Percentiles rank a stretch among this genome's conserved stretches.
Conservation (phyloP, 2,797 vertebrate genomes). For the Oryzias dopingdopingensis region DNA sequence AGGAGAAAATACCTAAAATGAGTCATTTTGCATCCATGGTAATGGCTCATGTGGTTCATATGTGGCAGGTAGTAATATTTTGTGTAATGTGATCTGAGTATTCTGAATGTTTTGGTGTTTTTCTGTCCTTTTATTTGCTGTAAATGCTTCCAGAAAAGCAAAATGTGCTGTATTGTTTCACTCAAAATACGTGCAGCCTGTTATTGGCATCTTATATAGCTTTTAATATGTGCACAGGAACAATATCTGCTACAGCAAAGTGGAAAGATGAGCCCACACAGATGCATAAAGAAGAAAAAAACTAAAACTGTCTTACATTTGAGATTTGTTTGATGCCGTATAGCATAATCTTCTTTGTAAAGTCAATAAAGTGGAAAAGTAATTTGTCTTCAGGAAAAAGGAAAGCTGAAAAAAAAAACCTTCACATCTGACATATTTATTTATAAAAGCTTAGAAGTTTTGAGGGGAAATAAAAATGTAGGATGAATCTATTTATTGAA, state of each 20-base stretch:
- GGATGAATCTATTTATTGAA: slow-evolving; percentile 78
- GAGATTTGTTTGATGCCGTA: slow-evolving; percentile 33
- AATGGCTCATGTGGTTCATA: slow-evolving; percentile 27
- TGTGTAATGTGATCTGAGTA: slow-evolving; percentile 25
- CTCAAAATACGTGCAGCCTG: slow-evolving; percentile 29
- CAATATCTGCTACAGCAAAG: slow-evolving; percentile 29
- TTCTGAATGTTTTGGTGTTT: slow-evolving; percentile 33
- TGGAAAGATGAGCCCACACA: not conserved
- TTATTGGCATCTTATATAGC: slow-evolving; percentile 16
- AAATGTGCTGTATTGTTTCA: slow-evolving; percentile 33
- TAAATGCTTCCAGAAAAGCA: slow-evolving; percentile 42
- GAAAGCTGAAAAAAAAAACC: slow-evolving; percentile 53
- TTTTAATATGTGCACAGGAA: slow-evolving; percentile 20
- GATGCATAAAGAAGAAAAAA: slow-evolving; percentile 34
- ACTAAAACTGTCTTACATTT: slow-evolving; percentile 8
- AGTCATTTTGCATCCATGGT: slow-evolving; percentile 22
- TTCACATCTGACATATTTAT: slow-evolving; percentile 61
- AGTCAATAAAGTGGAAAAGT: slow-evolving; percentile 29
- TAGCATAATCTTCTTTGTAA: slow-evolving; percentile 29
- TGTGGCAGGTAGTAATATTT: slow-evolving; percentile 13
- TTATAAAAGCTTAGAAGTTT: slow-evolving; percentile 64
- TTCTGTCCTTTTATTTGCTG: slow-evolving; percentile 40
- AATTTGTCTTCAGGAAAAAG: slow-evolving; percentile 34
- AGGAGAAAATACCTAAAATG: slow-evolving; percentile 27
- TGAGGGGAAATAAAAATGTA: slow-evolving; percentile 54